These are phyloP conservation scores for Drosophila suboccidentalis DNA, from an alignment of 2,888 invertebrate species.

Conservation along the genomic window DNA sequence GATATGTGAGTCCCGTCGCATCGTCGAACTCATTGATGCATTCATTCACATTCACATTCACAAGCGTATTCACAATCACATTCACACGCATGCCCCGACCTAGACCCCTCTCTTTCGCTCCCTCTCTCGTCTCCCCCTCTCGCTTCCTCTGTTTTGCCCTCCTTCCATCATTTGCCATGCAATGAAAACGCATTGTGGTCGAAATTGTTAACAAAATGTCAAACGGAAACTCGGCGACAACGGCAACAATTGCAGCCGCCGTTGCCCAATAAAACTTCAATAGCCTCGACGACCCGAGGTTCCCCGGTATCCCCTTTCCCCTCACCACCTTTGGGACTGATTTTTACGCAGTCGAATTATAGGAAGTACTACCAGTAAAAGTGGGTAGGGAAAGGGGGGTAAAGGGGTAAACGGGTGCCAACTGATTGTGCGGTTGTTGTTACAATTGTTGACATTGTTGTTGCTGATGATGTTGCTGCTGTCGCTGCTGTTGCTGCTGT, in stretches of 20 bases:
- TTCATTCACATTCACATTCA: conserved; percentile 50
- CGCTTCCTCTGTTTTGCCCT: no score
- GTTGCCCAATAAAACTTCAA: conserved; percentile 78
- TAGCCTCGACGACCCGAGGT: conserved; percentile 59
- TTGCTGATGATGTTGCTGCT: conserved; percentile 40
- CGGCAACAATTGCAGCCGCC: conserved; percentile 33
- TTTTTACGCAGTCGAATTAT: conserved; percentile 70
- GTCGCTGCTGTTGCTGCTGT: conserved; percentile 18
- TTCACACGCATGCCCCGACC: conserved; percentile 67
- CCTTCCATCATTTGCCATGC: conserved; percentile 37
- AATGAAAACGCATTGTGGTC: conserved; percentile 81
- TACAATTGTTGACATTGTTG: conserved; percentile 75
- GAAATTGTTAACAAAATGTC: conserved; percentile 82
- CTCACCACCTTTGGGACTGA: conserved; percentile 48
- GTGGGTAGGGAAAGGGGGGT: background rate
- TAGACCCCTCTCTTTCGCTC: background rate
- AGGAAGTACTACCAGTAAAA: conserved; percentile 39
- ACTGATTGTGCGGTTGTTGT: conserved; percentile 78
- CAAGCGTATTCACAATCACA: conserved; percentile 58
- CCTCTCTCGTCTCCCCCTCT: background rate
- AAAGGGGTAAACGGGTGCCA: conserved; percentile 41
- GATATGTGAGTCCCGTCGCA: conserved; percentile 40
- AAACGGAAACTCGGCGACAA: conserved; percentile 71
- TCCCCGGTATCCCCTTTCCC: conserved; percentile 2
- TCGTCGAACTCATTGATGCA: conserved; percentile 70